Percentiles rank a stretch among this genome's conserved stretches.
Conservation (phyloP, 1,140 invertebrate genomes). For the Panagrolaimus sp. region DNA sequence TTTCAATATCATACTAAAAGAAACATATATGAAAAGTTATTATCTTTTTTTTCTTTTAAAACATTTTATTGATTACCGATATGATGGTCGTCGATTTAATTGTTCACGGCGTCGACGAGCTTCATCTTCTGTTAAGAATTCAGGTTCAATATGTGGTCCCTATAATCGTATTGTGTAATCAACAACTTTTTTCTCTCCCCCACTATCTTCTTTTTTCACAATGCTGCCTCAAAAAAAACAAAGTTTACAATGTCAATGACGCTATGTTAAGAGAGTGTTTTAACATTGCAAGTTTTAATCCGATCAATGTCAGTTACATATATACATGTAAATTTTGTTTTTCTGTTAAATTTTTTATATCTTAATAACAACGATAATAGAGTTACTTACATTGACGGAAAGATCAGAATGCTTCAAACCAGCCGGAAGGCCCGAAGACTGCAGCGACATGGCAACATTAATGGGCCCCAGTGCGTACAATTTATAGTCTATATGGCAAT, state of each 20-base stretch:
- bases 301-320: not conserved
- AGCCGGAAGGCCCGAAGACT: constrained; percentile 11
- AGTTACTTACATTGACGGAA: constrained; percentile 9
- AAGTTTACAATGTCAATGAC: too few relatives aligned
- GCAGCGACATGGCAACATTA: constrained; percentile 15
- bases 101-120: constrained; percentile 40
- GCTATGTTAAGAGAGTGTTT: too few relatives aligned
- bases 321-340: not conserved
- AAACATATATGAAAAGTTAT: not conserved
- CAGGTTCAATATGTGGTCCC: not conserved
- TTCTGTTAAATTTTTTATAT: not conserved
- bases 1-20: constrained; percentile 43
- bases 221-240: too few relatives aligned
- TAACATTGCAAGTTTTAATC: too few relatives aligned
- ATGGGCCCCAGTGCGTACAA: constrained; percentile 8
- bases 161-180: too few relatives aligned
- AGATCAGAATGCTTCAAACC: constrained; percentile 7
- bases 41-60: not conserved
- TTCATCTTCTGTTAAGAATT: constrained; percentile 37
- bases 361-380: not conserved
- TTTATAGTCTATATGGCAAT: not conserved
- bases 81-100: constrained; percentile 41
- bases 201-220: too few relatives aligned
- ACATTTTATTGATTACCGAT: constrained; percentile 19
- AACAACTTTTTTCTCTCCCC: too few relatives aligned